Percentiles rank a stretch among this genome's conserved stretches.
Conservation (phyloP, 1,140 invertebrate genomes). For the Megalonaias nervosa region DNA sequence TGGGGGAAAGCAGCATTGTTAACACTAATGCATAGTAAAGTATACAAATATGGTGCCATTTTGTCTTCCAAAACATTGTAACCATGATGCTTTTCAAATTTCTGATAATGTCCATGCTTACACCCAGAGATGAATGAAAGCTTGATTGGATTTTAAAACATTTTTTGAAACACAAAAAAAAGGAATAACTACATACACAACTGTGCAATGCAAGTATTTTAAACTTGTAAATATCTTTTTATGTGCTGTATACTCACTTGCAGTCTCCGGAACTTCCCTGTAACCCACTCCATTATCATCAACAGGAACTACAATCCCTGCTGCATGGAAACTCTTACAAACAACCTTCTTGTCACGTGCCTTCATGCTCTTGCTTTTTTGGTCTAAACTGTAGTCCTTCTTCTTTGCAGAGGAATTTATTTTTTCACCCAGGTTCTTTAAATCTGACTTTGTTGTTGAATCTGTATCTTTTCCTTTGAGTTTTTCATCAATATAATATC, state of each 20-base stretch:
- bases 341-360: constrained; percentile 79
- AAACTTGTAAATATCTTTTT: no score
- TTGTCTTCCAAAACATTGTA: no score
- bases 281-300: constrained; percentile 84
- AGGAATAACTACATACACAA: no score
- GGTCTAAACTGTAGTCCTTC: constrained; percentile 77
- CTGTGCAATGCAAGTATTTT: no score
- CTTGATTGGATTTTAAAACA: no score
- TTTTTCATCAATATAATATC: constrained; percentile 51
- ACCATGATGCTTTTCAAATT: no score
- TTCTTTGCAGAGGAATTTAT: constrained; percentile 79
- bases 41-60: no score
- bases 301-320: constrained; percentile 91
- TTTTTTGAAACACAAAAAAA: no score
- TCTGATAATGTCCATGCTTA: no score
- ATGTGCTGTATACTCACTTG: constrained; percentile 75
- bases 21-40: no score
- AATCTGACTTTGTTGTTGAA: constrained; percentile 38
- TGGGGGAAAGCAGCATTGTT: no score
- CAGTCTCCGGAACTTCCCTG: constrained; percentile 80
- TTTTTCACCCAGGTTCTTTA: constrained; percentile 74
- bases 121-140: no score
- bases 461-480: constrained; percentile 46
- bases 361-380: constrained; percentile 77
- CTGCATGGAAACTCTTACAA: constrained; percentile 85